Conservation (phyloP, 1,140 invertebrate genomes). For the Sarcophaga peregrina region DNA sequence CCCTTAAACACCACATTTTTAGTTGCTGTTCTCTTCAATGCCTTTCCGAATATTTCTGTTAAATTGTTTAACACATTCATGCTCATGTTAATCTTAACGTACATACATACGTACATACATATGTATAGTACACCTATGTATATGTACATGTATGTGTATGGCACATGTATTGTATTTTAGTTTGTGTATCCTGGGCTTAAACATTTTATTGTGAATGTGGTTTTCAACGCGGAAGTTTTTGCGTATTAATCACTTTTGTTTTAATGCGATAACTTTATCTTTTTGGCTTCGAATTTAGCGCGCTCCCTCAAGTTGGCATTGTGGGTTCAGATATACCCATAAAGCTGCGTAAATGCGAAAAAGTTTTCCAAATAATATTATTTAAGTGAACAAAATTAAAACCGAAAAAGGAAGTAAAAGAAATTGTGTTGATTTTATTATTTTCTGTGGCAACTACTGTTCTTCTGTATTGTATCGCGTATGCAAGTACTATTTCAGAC, state of each 20-base stretch:
- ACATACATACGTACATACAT: neutral
- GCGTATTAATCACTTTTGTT: conserved; percentile 10
- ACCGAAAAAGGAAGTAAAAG: no score
- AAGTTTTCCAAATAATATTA: no score
- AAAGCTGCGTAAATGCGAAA: no score
- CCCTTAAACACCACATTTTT: no score
- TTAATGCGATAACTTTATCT: conserved; percentile 15
- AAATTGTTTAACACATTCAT: neutral
- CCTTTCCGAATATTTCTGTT: neutral
- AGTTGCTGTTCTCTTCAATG: no score
- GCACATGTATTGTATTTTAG: neutral
- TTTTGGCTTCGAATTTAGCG: neutral
- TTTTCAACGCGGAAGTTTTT: neutral
- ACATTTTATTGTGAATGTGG: neutral
- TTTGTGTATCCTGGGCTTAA: neutral
- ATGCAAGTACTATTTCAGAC: neutral
- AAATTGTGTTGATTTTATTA: no score
- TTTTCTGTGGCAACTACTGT: no score
- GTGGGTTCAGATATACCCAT: no score
- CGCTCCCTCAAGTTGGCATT: no score
- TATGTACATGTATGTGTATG: neutral
- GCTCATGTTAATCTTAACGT: neutral
- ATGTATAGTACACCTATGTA: neutral
- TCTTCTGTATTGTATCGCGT: neutral
- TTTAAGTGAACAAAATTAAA: no score